Conservation (phyloP, 1,140 invertebrate genomes). For the Panulirus ornatus region DNA sequence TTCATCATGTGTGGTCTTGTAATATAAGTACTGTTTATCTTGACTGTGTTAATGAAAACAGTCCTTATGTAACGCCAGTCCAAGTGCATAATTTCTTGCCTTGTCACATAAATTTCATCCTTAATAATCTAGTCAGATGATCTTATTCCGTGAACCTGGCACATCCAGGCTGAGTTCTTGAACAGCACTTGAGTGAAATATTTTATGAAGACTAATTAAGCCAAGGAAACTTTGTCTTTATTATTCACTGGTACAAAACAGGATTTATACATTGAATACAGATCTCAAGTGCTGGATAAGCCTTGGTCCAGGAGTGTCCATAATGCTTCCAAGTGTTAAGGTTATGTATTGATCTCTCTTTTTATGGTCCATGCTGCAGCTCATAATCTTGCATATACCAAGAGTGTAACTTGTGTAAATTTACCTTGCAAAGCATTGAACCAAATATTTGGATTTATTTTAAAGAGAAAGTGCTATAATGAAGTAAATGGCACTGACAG, state of each 20-base stretch:
- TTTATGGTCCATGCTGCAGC: conserved; percentile 27
- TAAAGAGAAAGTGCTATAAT: conserved; percentile 4
- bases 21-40: background rate
- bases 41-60: background rate
- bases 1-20: background rate
- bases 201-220: background rate
- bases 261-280: background rate
- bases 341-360: conserved; percentile 49
- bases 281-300: conserved; percentile 6
- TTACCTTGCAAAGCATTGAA: background rate
- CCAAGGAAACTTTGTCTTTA: background rate
- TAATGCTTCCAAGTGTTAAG: conserved; percentile 57
- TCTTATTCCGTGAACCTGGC: conserved; percentile 55
- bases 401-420: background rate
- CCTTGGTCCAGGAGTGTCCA: conserved; percentile 1
- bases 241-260: background rate
- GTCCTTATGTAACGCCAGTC: background rate
- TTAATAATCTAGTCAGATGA: conserved; percentile 66
- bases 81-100: conserved; percentile 30
- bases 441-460: background rate
- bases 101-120: conserved; percentile 39
- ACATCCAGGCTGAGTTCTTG: conserved; percentile 6
- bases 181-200: background rate
- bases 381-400: conserved; percentile 13
- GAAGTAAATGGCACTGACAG: conserved; percentile 11